phyloP scores from a whole-genome alignment of 2,797 vertebrate species.

The Trematomus bernacchii region DNA sequence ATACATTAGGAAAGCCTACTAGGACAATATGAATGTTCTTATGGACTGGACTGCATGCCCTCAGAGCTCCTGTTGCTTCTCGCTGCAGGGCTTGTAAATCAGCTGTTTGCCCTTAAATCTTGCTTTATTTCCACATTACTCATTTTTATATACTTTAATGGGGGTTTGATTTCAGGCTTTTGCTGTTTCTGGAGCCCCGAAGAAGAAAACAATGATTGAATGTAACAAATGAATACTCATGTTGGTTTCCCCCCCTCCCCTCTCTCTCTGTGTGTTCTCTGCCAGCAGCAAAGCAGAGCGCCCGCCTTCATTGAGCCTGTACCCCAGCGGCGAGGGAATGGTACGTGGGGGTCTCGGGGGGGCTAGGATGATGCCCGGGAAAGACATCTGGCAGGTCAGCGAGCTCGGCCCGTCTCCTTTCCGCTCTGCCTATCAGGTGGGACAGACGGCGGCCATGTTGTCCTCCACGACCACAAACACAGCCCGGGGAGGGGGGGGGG shows the following conservation, averaged over 20 bases:
- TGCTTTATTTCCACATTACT: neutral
- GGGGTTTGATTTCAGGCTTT: conserved; percentile 7
- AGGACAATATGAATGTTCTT: conserved; percentile 2
- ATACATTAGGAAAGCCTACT: neutral
- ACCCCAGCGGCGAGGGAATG: conserved; percentile 94
- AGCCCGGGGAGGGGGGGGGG: conserved; percentile 55
- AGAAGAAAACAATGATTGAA: neutral
- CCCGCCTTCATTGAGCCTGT: conserved; percentile 95
- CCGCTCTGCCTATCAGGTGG: conserved; percentile 97
- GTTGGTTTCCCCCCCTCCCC: conserved; percentile 1
- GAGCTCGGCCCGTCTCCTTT: conserved; percentile 93
- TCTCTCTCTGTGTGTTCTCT: conserved; percentile 49
- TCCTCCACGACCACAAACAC: conserved; percentile 40
- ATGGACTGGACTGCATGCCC: conserved; percentile 29
- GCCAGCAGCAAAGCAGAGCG: conserved; percentile 94
- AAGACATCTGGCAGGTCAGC: conserved; percentile 97
- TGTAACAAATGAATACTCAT: conserved; percentile 20
- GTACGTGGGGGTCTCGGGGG: conserved; percentile 96
- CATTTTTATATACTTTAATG: neutral
- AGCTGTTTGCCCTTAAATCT: neutral
- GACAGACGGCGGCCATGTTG: conserved; percentile 79
- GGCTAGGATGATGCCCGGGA: conserved; percentile 91
- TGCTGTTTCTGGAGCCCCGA: neutral
- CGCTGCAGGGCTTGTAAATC: neutral
- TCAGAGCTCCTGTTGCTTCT: neutral